Percentiles rank a stretch among this genome's conserved stretches.
These are phyloP conservation scores for Leptatherina wallacei DNA, from an alignment of 2,797 vertebrate genomes.

Conservation along the genomic window DNA sequence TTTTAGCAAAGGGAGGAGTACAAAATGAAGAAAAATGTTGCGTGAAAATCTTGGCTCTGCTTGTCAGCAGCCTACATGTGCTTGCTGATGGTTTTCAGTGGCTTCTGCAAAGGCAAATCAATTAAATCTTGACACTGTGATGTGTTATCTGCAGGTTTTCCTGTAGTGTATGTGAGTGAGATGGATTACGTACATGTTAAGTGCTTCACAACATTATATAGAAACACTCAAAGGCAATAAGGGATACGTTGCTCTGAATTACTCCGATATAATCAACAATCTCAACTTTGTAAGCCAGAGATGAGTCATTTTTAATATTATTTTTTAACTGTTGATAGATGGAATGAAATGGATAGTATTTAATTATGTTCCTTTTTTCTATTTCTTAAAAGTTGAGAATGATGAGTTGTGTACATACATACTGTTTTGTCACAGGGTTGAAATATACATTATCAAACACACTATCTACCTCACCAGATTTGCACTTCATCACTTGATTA, in stretches of 20 bases:
- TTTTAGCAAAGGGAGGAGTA: constrained; percentile 42
- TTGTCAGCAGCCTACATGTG: constrained; percentile 64
- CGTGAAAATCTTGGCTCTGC: constrained; percentile 62
- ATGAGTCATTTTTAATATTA: constrained; percentile 42
- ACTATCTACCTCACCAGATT: constrained; percentile 51
- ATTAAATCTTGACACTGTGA: constrained; percentile 62
- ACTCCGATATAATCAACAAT: constrained; percentile 67
- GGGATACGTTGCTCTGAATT: constrained; percentile 55
- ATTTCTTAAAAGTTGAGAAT: constrained; percentile 38
- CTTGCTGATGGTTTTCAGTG: constrained; percentile 69
- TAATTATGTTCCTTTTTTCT: constrained; percentile 22
- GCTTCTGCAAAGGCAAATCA: constrained; percentile 77
- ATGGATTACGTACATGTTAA: constrained; percentile 68
- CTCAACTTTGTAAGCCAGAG: constrained; percentile 43
- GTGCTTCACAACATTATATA: constrained; percentile 58
- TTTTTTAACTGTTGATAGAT: constrained; percentile 43
- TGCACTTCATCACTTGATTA: constrained; percentile 19
- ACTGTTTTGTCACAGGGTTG: constrained; percentile 23
- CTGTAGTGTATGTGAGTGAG: constrained; percentile 58
- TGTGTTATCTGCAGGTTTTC: constrained; percentile 54
- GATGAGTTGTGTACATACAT: constrained; percentile 4
- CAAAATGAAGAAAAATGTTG: constrained; percentile 37
- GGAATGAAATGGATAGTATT: constrained; percentile 25
- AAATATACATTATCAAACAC: constrained; percentile 37
- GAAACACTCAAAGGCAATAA: constrained; percentile 63